These are phyloP conservation scores for Carpatolechia fugitivella DNA, from an alignment of 2,888 invertebrate genomes.

Conservation along the genomic window DNA sequence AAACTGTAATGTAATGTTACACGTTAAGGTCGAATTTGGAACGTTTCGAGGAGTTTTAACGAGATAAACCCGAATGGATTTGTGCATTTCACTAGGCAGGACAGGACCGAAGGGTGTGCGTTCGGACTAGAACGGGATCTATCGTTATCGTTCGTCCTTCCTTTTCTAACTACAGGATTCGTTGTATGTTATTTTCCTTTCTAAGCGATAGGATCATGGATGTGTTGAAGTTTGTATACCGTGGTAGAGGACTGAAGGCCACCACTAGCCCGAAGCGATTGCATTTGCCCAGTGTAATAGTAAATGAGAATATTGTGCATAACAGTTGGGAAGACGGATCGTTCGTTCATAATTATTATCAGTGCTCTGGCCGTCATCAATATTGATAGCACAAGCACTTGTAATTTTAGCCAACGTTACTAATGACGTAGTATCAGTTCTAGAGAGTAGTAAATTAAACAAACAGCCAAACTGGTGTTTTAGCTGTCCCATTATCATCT, in stretches of 20 bases:
- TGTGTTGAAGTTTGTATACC: neutral
- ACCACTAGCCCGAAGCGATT: slow-evolving; percentile 15
- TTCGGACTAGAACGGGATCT: neutral
- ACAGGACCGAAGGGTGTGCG: slow-evolving; percentile 7
- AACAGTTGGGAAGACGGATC: slow-evolving; percentile 1
- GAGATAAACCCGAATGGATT: slow-evolving; percentile 75
- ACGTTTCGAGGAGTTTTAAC: slow-evolving; percentile 35
- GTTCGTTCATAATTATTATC: slow-evolving; percentile 12
- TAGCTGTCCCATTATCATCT: too few relatives aligned
- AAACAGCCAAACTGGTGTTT: too few relatives aligned
- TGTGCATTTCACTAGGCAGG: slow-evolving; percentile 22
- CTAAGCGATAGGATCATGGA: neutral
- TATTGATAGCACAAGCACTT: neutral
- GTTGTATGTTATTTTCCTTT: slow-evolving; percentile 3
- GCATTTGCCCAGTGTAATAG: slow-evolving; percentile 11
- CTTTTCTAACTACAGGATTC: neutral
- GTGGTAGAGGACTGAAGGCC: slow-evolving; percentile 13
- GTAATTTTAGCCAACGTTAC: neutral
- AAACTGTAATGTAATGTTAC: slow-evolving; percentile 29
- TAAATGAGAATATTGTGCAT: slow-evolving; percentile 16
- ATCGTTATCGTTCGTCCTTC: neutral
- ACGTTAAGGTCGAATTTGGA: slow-evolving; percentile 35
- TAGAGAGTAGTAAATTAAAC: too few relatives aligned
- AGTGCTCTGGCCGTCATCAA: slow-evolving; percentile 7
- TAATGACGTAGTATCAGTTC: slow-evolving; percentile 13